These are phyloP conservation scores for Cyphomyrus plagiostoma DNA, from an alignment of 2,113 vertebrate genomes.

Conservation along the genomic window DNA sequence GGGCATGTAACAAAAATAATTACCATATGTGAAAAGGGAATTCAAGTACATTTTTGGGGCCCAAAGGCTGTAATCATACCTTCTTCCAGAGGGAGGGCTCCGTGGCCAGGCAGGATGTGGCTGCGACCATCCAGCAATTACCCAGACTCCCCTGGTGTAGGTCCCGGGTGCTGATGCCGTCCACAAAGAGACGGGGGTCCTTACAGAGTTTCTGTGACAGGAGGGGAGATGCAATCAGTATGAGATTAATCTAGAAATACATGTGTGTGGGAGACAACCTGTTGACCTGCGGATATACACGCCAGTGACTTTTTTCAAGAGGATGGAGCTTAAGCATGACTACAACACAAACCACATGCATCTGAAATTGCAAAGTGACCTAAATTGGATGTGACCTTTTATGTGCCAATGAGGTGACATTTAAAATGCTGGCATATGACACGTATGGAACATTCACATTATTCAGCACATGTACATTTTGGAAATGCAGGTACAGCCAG, in stretches of 20 bases:
- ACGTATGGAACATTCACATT: neutral
- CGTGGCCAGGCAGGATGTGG: slow-evolving; percentile 67
- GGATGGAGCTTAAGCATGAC: neutral
- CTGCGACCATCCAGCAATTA: slow-evolving; percentile 78
- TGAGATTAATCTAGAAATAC: slow-evolving; percentile 33
- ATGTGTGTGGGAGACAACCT: slow-evolving; percentile 28
- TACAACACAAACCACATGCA: neutral
- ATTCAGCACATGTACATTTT: neutral
- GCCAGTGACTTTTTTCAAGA: neutral
- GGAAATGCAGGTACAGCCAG: neutral
- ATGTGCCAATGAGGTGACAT: neutral
- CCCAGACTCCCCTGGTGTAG: slow-evolving; percentile 73
- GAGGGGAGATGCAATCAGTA: neutral
- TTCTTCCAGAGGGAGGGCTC: slow-evolving; percentile 71
- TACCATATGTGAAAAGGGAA: neutral
- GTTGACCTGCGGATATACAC: neutral
- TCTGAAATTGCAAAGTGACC: neutral
- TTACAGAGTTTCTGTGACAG: slow-evolving; percentile 60
- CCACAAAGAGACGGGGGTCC: slow-evolving; percentile 69
- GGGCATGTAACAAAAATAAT: neutral
- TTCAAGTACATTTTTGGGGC: neutral
- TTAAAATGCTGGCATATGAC: neutral
- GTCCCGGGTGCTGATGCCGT: slow-evolving; percentile 72
- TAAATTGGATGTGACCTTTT: neutral
- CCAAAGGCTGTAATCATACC: slow-evolving; percentile 39